Conservation (phyloP, 23 tunicate species). For the Ascidia mentula region DNA sequence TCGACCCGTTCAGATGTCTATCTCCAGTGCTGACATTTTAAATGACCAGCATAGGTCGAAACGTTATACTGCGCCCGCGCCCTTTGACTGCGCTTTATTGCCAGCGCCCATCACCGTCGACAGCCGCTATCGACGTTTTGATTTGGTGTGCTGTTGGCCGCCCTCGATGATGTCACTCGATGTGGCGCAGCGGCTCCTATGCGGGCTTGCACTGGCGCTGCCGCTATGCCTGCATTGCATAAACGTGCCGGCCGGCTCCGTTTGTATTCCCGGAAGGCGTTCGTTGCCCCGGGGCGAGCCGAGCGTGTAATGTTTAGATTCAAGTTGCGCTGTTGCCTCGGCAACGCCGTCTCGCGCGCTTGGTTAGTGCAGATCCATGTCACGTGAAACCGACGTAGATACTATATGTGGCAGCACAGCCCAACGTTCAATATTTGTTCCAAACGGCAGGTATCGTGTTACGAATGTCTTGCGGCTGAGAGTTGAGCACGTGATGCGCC, state of each 20-base stretch:
- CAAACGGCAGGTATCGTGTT: no score
- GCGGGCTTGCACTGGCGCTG: background rate
- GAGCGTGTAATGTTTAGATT: conserved; percentile 11
- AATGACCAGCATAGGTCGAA: no score
- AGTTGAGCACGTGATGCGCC: no score
- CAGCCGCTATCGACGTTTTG: background rate
- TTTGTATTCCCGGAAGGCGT: background rate
- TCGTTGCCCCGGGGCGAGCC: conserved; percentile 6
- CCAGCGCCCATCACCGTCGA: background rate
- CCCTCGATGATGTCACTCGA: background rate
- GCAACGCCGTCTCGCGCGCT: background rate
- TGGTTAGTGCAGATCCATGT: background rate
- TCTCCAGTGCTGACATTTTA: background rate
- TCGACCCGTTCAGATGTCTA: background rate
- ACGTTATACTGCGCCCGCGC: background rate
- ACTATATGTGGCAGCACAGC: no score
- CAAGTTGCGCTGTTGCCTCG: background rate
- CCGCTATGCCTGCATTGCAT: no score
- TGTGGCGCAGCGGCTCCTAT: background rate
- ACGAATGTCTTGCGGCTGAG: no score
- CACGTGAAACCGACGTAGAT: background rate
- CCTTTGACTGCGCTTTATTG: background rate
- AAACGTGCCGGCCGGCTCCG: background rate
- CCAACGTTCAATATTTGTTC: no score
- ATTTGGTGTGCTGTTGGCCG: background rate